These are phyloP conservation scores for Tenebrio molitor DNA, from an alignment of 1,140 invertebrate genomes.

Conservation along the genomic window DNA sequence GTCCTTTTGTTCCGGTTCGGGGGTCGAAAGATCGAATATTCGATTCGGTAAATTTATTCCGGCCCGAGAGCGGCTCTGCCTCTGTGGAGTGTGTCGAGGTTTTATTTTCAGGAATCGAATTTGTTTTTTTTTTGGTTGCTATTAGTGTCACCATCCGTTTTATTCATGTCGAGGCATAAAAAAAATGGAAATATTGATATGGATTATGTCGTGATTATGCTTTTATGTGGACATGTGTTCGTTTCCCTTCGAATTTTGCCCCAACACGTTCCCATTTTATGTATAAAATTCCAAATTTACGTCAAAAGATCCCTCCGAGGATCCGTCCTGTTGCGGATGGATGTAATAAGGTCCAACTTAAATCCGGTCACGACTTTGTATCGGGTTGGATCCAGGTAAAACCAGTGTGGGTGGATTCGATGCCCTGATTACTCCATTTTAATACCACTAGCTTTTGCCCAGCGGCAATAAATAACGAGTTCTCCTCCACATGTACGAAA, in stretches of 20 bases:
- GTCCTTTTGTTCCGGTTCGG: too few species aligned
- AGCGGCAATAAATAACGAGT: not conserved
- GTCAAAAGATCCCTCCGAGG: too few species aligned
- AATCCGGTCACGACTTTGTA: not conserved
- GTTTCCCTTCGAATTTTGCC: too few species aligned
- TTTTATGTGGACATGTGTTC: too few species aligned
- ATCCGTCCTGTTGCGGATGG: not conserved
- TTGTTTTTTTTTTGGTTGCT: not conserved
- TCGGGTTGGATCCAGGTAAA: not conserved
- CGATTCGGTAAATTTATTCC: too few species aligned
- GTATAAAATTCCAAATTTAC: not conserved
- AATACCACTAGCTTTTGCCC: not conserved
- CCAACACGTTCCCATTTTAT: not conserved
- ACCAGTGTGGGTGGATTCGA: not conserved
- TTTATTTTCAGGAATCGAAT: not conserved
- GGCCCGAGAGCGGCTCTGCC: too few species aligned
- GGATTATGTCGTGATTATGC: not conserved
- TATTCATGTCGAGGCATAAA: not conserved
- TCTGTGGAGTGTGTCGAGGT: too few species aligned
- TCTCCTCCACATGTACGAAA: not conserved
- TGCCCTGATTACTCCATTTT: constrained; percentile 4
- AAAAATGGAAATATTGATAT: not conserved
- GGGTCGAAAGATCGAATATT: constrained; percentile 1
- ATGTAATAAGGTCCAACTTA: not conserved
- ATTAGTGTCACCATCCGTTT: constrained; percentile 11